Base-by-base conservation (phyloP, 2,888 invertebrate species). In the Silvanus unidentatus region DNA sequence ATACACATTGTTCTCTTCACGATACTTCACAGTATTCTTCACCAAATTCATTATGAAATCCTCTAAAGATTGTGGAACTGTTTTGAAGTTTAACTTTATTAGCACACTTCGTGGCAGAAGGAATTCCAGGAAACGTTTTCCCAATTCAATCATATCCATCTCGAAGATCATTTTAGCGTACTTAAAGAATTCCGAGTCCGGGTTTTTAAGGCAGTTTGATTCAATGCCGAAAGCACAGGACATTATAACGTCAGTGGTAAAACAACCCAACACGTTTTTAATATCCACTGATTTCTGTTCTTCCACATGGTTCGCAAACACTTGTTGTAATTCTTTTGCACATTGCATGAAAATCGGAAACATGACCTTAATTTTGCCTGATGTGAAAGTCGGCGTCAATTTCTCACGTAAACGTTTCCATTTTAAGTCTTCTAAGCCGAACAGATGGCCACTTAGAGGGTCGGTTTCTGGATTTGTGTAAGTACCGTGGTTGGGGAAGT, bases 191-290 rank as follows among this genome's bases (percentile, higher is more conserved):
- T 52, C 55, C 0, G 76, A 71, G 46, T 77, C 69, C 1, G 75
- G 66, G 56, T 75, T 70, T 36, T 72, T 69, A 35, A 80, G 73
- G 11, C 76, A 75, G 50, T 80, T 75, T 49, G 76, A 75, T 48
- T 79, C 76, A 8, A 81, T 69, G 12, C 80, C 81, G 57, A 81
- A 80, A 10, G 77, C 79, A 43, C 77, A 75, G 22, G 74, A 75
- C 0, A 75, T 76, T 15, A 80, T 77, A 2, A 79, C 75, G 54
- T 80, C 79, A 68, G 77, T 77, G 0, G 77, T 73, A 53, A 76
- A 79, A 49, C 74, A 73, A 3, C 75, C 76, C 73, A 40, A 75
- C 12, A 47, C 66, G 28, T 77, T 74, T 1, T 75, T 60, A 15
- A 58, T 56, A 2, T 55, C 44, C 10, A 55, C 45, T 0, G 65